Base-by-base conservation (phyloP, 2,888 invertebrate species). In the Chrysolina americana region DNA sequence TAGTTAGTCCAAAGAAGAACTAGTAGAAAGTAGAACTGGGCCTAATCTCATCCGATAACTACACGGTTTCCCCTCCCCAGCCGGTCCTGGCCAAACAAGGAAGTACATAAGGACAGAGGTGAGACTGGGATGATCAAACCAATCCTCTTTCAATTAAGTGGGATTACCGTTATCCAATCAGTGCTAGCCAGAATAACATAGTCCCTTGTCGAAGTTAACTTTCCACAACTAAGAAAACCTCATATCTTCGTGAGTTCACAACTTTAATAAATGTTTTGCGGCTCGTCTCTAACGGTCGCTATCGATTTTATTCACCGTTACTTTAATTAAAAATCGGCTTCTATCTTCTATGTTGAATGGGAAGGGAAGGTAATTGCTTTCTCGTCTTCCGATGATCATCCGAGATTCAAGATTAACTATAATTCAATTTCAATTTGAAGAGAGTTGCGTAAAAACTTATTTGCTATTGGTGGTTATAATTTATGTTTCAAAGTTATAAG, bases 161-260 rank as follows among this genome's bases (percentile, higher is more conserved):
- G 85, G 87, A 87, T 87, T 87, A 87, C 85, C 41, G 86, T 86
- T 87, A 86, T 86, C 86, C 87, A 87, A 87, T 87, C 86, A 87
- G 84, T 83, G 83, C 28, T 66, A 79, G 81, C 81, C 81, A 80
- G 82, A 83, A 83, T 83, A 83, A 82, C 80, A 75, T 77, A 82
- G 78, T 85, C 84, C 83, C 85, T 79, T 73, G 83, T 78, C 79
- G 82, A 81, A 80, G 83, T 81, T 84, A 83, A 84, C 82, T 83
- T 82, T 81, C 64, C 65, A 36, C 59, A 71, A 50, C 71, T 68
- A 66, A 71, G 66, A 70, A 72, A 72, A 73, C 48, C 68, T 65
- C 66, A 71, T 66, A 50, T 65, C 48, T 66, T 50, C 56, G 56
- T 19, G 36, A 59, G 59, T 68, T 47, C 68, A 70, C 64, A 75